Percentiles rank a stretch among this genome's conserved stretches.
phyloP scores from a whole-genome alignment of 2,888 invertebrate genomes.

The Seira ritae region DNA sequence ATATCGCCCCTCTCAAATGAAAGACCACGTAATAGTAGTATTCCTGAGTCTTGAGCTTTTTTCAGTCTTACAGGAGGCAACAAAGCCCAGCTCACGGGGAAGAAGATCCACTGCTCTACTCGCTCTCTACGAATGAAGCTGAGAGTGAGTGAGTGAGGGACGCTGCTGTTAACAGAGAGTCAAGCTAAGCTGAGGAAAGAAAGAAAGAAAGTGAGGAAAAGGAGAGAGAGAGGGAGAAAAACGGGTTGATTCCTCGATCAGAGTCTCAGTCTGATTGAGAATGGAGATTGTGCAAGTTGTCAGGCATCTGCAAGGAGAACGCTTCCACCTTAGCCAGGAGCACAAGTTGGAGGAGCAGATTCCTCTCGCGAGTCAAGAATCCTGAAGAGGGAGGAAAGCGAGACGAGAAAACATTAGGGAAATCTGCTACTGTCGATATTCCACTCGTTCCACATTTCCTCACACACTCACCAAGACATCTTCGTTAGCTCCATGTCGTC shows the following conservation, averaged over 20 bases:
- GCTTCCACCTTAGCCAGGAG: background rate
- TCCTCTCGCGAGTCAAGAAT: background rate
- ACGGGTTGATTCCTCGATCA: slow-evolving; percentile 49
- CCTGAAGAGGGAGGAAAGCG: slow-evolving; percentile 26
- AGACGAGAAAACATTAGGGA: slow-evolving; percentile 60
- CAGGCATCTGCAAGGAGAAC: slow-evolving; percentile 51
- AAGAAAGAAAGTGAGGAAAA: slow-evolving; percentile 19
- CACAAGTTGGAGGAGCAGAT: slow-evolving; percentile 8
- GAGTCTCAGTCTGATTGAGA: slow-evolving; percentile 64
- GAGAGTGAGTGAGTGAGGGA: background rate
- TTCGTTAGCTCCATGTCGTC: no score
- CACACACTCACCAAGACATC: no score
- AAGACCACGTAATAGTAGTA: background rate
- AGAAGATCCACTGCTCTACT: background rate
- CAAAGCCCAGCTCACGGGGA: background rate
- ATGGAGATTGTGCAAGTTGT: slow-evolving; percentile 64
- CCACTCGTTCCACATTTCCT: background rate
- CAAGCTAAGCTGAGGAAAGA: background rate
- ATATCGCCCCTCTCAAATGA: background rate
- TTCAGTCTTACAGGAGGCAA: background rate
- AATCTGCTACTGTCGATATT: slow-evolving; percentile 62
- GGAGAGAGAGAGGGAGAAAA: slow-evolving; percentile 52
- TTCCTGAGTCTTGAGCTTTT: background rate
- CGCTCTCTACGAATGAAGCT: background rate
- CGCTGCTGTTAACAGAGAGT: background rate